Conservation (phyloP, 2,113 vertebrate genomes). For the Melanerpes aurifrons region DNA sequence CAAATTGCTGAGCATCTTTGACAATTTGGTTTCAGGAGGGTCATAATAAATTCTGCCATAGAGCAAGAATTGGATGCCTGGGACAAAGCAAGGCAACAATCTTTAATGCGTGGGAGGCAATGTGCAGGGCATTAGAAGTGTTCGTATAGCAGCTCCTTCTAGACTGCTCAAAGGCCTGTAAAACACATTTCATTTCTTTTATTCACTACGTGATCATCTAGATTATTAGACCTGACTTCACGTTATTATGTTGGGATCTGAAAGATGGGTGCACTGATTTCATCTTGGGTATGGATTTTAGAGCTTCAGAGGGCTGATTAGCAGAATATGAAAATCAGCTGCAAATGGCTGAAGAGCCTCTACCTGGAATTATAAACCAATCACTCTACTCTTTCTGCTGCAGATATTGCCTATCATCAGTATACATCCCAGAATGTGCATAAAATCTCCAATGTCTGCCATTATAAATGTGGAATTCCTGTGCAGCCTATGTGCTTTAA, state of each 20-base stretch:
- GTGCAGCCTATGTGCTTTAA: background rate
- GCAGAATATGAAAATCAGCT: background rate
- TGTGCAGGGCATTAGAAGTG: background rate
- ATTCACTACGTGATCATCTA: background rate
- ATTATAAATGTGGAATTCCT: background rate
- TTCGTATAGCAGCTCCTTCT: background rate
- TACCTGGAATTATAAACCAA: background rate
- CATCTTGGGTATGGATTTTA: background rate
- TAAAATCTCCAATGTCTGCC: background rate
- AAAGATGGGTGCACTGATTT: background rate
- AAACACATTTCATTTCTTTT: background rate
- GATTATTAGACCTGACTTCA: background rate
- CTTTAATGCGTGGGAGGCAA: background rate
- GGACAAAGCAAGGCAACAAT: background rate
- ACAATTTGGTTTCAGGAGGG: background rate
- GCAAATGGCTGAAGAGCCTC: background rate
- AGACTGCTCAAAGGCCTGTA: background rate
- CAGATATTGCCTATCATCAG: background rate
- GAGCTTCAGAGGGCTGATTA: background rate
- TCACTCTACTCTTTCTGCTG: background rate
- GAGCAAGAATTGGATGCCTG: background rate
- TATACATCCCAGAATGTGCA: background rate
- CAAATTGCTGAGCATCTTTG: background rate
- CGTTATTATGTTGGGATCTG: background rate
- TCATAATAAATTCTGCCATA: background rate